Evolutionary conservation across 2,888 invertebrate species (phyloP).

Genomic region (Podabrus alpinus): DNA sequence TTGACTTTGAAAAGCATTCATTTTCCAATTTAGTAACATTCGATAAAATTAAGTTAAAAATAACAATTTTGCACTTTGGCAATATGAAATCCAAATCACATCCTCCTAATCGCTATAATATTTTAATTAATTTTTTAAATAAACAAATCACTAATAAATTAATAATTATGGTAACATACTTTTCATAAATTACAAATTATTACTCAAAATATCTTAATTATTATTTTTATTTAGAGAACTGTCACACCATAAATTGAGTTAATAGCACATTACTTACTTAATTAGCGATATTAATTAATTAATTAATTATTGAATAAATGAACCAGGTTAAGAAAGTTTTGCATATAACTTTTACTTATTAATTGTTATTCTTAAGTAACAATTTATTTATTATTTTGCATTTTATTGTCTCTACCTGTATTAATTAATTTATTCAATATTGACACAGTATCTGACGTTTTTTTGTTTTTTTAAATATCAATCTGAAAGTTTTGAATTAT

Average conservation of each 20-base stretch:
- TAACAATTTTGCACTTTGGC: neutral
- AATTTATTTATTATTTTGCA: neutral
- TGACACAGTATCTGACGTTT: neutral
- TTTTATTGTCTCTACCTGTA: neutral
- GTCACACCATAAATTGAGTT: neutral
- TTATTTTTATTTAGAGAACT: neutral
- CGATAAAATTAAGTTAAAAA: neutral
- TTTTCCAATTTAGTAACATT: no score
- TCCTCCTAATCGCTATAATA: neutral
- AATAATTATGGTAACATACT: neutral
- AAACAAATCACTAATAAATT: neutral
- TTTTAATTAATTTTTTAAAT: neutral
- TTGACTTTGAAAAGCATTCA: no score
- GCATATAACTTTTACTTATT: slow-evolving; percentile 1
- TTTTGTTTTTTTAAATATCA: neutral
- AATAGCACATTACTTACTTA: neutral
- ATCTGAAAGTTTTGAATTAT: neutral
- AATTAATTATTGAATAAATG: neutral
- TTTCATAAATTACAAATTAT: neutral
- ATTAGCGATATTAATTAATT: neutral
- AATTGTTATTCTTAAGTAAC: neutral
- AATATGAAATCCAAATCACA: neutral
- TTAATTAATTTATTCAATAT: neutral
- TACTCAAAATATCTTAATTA: neutral
- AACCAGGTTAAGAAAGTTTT: slow-evolving; percentile 5